These are phyloP conservation scores for Lagorchestes hirsutus DNA, from an alignment of 2,797 vertebrate genomes.

Conservation along the genomic window DNA sequence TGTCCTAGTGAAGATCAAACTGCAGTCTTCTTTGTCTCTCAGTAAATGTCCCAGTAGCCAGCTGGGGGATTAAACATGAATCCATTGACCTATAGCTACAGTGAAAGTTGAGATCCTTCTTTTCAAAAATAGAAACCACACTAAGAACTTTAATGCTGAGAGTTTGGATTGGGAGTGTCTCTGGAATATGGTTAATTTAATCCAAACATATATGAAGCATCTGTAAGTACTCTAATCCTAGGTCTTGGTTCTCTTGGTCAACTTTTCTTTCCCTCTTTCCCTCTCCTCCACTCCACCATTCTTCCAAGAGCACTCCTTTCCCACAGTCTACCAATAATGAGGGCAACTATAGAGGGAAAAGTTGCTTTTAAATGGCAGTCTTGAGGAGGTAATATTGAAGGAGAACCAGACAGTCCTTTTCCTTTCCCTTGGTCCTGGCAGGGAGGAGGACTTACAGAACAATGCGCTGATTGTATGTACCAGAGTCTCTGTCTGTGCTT, in stretches of 20 bases:
- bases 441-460: not conserved
- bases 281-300: not conserved
- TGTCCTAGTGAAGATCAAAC: not conserved
- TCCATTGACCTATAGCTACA: slow-evolving; percentile 39
- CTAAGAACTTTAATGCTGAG: slow-evolving; percentile 43
- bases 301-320: not conserved
- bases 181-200: slow-evolving; percentile 19
- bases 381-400: not conserved
- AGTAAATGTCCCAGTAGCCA: slow-evolving; percentile 24
- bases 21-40: slow-evolving; percentile 12
- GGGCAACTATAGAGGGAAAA: not conserved
- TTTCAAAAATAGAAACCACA: slow-evolving; percentile 35
- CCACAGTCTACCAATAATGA: not conserved
- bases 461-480: not conserved
- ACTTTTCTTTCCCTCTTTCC: not conserved
- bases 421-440: not conserved
- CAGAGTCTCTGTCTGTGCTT: not conserved
- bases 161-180: slow-evolving; percentile 13
- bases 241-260: not conserved
- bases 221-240: not conserved
- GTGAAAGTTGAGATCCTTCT: slow-evolving; percentile 37
- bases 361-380: not conserved
- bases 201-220: not conserved
- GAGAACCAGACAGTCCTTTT: not conserved
- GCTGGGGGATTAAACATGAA: slow-evolving; percentile 40